These are phyloP conservation scores for Thera britannica DNA, from an alignment of 2,888 invertebrate genomes.

Conservation along the genomic window DNA sequence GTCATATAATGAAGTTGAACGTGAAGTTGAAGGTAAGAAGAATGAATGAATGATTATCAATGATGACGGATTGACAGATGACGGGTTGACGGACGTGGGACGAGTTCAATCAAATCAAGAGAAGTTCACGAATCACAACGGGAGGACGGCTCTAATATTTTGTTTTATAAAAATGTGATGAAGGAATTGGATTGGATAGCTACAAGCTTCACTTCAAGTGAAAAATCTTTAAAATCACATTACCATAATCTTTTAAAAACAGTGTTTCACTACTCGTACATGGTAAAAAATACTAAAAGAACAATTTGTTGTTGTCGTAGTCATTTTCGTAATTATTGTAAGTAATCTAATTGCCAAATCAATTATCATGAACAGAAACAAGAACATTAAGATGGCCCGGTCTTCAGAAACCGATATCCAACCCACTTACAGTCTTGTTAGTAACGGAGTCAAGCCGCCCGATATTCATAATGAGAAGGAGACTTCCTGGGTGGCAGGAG, in stretches of 20 bases:
- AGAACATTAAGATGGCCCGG: constrained; percentile 70
- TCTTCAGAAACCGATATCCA: constrained; percentile 59
- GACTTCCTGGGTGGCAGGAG: constrained; percentile 87
- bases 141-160: no score
- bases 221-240: no score
- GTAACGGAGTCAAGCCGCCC: constrained; percentile 70
- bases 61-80: no score
- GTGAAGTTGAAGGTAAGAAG: no score
- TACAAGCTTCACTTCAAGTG: no score
- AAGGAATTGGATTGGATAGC: no score
- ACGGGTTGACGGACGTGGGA: no score
- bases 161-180: no score
- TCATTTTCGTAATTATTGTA: constrained; percentile 9
- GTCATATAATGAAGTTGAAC: no score
- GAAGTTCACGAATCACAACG: no score
- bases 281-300: constrained; percentile 2
- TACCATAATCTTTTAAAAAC: neutral
- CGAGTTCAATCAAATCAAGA: no score
- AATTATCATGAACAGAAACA: constrained; percentile 76
- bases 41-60: no score
- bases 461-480: constrained; percentile 78
- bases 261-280: neutral
- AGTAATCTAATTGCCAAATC: constrained; percentile 24
- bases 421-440: constrained; percentile 61
- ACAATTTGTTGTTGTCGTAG: constrained; percentile 20